phyloP scores from a whole-genome alignment of 2,113 vertebrate genomes.

The Todiramphus chloris region DNA sequence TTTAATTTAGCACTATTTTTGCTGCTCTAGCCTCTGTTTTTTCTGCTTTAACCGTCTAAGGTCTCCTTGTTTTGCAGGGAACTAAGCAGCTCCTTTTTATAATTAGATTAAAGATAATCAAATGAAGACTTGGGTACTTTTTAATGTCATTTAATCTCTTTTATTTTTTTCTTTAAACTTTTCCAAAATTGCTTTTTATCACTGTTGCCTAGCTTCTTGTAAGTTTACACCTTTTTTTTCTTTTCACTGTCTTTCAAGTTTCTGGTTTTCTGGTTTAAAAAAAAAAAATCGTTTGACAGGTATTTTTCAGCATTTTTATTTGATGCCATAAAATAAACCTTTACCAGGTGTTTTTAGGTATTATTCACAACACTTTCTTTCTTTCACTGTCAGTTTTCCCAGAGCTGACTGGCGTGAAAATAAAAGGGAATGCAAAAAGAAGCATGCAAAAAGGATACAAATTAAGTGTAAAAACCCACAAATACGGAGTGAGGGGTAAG shows the following conservation, averaged over 20 bases:
- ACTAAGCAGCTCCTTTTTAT: constrained; percentile 70
- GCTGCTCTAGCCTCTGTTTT: constrained; percentile 71
- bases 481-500: not conserved
- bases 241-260: constrained; percentile 1
- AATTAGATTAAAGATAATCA: constrained; percentile 82
- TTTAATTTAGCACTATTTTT: constrained; percentile 83
- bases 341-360: constrained; percentile 15
- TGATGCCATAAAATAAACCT: constrained; percentile 57
- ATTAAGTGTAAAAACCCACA: not conserved
- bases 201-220: constrained; percentile 33
- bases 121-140: constrained; percentile 75
- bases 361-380: not conserved
- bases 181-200: constrained; percentile 49
- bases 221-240: constrained; percentile 39
- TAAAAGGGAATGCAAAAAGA: not conserved
- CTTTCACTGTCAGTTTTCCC: constrained; percentile 15
- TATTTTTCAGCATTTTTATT: constrained; percentile 61
- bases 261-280: constrained; percentile 37
- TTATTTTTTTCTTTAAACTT: not conserved
- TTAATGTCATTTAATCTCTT: constrained; percentile 71
- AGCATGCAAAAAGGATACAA: not conserved
- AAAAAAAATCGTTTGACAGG: not conserved
- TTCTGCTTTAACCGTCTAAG: constrained; percentile 76
- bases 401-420: not conserved
- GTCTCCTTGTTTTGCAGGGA: constrained; percentile 76